Evolutionary conservation across 2,797 vertebrate species (phyloP), one percentile per base, ranked within the genome.

Genomic region (Pantherophis vulpinus): DNA sequence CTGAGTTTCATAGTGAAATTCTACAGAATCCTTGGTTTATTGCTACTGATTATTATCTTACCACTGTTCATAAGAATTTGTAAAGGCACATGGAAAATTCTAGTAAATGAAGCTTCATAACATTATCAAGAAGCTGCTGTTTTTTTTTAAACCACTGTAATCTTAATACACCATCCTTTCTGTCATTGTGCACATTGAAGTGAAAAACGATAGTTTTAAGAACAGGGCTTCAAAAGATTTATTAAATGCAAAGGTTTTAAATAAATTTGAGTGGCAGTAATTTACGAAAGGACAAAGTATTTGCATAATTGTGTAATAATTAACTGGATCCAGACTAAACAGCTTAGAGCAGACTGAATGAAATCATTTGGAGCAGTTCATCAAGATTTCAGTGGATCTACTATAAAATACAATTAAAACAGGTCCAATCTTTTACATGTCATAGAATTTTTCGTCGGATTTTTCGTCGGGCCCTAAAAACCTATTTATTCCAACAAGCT

Each of bases 31-130:
- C 92, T 93, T 93, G 92, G 90, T 94, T 88, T 94, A 94, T 89
- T 79, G 60, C 94, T 32, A 59, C 90, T 94, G 95, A 95, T 95
- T 95, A 94, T 96, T 93, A 0, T 0, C 56, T 89, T 92, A 16
- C 7, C 93, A 54, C 42, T 90, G 90, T 60, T 86, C 79, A 61
- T 86, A 20, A 32, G 37, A 86, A n/a, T 42, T 51, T 88, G 23
- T 42, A 87, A 88, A 58, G 29, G 25, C 56, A 88, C 9, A 29
- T 59, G 29, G 23, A 8, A 92, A 74, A 6, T 29, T 92, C 11
- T 63, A 32, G 16, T 37, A 70, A 95, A 86, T 93, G 94, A 96
- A 96, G 94, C n/a, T 93, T 92, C 61, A 94, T 93, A 95, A 94
- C 97, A 97, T 95, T 95, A 92, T 90, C 90, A 32, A 88, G 58